Evolutionary conservation across 2,113 vertebrate genomes (phyloP).

Genomic region (Hoplias malabaricus): DNA sequence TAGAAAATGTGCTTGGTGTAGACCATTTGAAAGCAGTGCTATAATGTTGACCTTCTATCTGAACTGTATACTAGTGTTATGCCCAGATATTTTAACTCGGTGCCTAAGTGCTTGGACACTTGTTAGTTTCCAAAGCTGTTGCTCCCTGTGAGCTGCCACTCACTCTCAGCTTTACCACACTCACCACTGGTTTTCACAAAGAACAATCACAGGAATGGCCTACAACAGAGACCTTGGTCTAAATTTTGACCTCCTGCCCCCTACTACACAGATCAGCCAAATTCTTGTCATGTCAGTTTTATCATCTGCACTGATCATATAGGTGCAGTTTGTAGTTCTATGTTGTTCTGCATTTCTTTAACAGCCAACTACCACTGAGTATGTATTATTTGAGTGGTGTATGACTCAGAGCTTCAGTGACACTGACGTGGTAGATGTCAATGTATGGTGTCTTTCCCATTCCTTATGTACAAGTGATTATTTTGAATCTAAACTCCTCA

Average conservation of each 20-base stretch:
- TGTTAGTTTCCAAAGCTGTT: slow-evolving; percentile 44
- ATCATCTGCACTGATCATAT: no score
- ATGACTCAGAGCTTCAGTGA: no score
- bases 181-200: neutral
- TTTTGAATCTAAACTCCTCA: no score
- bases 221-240: neutral
- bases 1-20: neutral
- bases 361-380: no score
- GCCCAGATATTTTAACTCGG: neutral
- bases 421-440: no score
- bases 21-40: neutral
- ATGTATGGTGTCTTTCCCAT: no score
- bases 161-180: slow-evolving; percentile 25
- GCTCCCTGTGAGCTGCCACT: slow-evolving; percentile 50
- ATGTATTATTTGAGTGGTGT: no score
- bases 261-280: no score
- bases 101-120: slow-evolving; percentile 56
- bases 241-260: neutral
- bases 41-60: neutral
- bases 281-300: neutral
- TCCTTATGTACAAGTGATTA: no score
- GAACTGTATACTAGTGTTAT: neutral
- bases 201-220: neutral
- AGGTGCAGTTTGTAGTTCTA: no score
- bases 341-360: no score